Evolutionary conservation across 2,797 vertebrate species (phyloP).

Genomic region (Enteromius anoplus): DNA sequence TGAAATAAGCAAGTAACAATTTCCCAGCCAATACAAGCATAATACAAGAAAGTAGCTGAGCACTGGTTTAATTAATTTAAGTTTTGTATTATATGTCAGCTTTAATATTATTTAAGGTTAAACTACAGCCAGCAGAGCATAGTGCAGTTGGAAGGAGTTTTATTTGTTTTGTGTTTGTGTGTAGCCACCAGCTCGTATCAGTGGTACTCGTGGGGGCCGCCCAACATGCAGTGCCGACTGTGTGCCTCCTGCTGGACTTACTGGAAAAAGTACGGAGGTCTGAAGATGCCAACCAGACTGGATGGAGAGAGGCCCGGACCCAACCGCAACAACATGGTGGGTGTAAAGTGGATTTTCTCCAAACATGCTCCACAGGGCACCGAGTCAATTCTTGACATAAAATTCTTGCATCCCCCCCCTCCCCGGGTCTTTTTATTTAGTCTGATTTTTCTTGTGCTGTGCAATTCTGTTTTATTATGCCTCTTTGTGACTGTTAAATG

Average conservation of each 20-base stretch:
- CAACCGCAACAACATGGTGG: conserved; percentile 91
- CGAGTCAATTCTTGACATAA: not conserved
- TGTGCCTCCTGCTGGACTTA: conserved; percentile 98
- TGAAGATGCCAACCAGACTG: conserved; percentile 97
- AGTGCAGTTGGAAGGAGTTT: conserved; percentile 3
- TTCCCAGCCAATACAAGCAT: not conserved
- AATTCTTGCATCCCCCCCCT: not conserved
- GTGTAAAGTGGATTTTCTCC: conserved; percentile 22
- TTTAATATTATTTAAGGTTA: not conserved
- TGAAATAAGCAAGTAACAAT: not conserved
- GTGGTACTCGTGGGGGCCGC: conserved; percentile 99
- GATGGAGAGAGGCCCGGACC: conserved; percentile 96
- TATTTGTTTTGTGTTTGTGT: conserved; percentile 55
- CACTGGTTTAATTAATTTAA: not conserved
- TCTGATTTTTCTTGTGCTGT: conserved; percentile 1
- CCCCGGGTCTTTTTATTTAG: not conserved
- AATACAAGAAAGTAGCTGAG: not conserved
- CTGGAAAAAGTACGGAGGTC: conserved; percentile 98
- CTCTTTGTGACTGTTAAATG: conserved; percentile 21
- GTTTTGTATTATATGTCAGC: not conserved
- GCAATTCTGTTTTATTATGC: conserved; percentile 25
- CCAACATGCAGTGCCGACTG: conserved; percentile 98
- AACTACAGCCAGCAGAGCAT: not conserved
- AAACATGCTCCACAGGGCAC: conserved; percentile 10
- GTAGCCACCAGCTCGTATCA: conserved; percentile 96